Conservation (phyloP, 2,888 invertebrate species). For the Papilio elwesi region DNA sequence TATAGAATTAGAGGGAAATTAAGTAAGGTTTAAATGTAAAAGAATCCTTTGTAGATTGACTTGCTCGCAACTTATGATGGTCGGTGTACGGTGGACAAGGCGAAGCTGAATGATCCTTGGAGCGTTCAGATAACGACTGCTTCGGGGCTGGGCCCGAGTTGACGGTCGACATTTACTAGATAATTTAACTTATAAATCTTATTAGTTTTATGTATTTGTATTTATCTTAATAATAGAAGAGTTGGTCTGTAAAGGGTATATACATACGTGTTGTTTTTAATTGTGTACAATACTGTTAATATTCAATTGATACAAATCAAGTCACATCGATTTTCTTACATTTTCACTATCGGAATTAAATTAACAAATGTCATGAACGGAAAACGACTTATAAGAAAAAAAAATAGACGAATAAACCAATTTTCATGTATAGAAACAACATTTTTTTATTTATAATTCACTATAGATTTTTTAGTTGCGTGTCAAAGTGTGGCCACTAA, state of each 20-base stretch:
- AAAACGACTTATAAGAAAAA: background rate
- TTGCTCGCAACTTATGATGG: slow-evolving; percentile 47
- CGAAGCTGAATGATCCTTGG: slow-evolving; percentile 47
- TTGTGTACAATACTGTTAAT: no score
- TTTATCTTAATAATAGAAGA: no score
- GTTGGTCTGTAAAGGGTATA: no score
- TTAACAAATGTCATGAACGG: background rate
- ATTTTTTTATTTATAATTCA: background rate
- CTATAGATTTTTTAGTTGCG: background rate
- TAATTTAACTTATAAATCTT: slow-evolving; percentile 24
- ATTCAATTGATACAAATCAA: no score
- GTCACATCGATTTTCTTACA: no score
- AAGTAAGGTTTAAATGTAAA: no score
- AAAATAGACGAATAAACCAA: background rate
- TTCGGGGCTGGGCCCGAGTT: slow-evolving; percentile 43
- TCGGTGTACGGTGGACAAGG: slow-evolving; percentile 55
- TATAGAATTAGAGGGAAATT: no score
- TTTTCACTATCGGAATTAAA: no score
- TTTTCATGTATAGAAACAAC: background rate
- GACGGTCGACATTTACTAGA: slow-evolving; percentile 11
- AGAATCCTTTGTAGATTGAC: background rate
- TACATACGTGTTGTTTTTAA: no score
- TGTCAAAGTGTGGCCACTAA: slow-evolving; percentile 17
- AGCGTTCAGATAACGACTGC: slow-evolving; percentile 47
- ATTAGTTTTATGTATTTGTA: slow-evolving; percentile 10